Percentiles rank a stretch among this genome's conserved stretches.
Conservation (phyloP, 2,888 invertebrate genomes). For the Drosophila melanocephala region DNA sequence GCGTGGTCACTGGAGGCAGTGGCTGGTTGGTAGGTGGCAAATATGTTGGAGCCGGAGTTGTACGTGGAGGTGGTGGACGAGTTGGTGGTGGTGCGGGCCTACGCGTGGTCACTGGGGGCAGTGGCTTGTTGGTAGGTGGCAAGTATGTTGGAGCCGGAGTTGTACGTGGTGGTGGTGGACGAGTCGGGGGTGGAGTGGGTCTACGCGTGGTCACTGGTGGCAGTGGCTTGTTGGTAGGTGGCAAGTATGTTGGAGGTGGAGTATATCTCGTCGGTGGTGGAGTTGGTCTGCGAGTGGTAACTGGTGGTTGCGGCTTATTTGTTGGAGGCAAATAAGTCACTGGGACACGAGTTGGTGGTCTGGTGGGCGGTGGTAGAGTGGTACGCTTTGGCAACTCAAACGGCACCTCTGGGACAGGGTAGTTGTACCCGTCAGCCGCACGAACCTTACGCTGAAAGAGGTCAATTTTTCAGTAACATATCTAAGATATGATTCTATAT, state of each 20-base stretch:
- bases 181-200: constrained; percentile 15
- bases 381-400: constrained; percentile 70
- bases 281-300: constrained; percentile 47
- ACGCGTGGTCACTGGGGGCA: constrained; percentile 54
- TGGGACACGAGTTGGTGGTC: constrained; percentile 46
- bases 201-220: constrained; percentile 42
- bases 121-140: constrained; percentile 59
- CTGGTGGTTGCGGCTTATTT: constrained; percentile 60
- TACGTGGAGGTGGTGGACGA: constrained; percentile 23
- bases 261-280: constrained; percentile 7
- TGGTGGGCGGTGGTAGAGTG: constrained; percentile 60
- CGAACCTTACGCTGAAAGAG: constrained; percentile 75
- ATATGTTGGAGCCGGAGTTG: constrained; percentile 47
- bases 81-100: constrained; percentile 35
- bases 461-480: neutral
- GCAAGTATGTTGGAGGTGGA: constrained; percentile 23
- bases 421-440: constrained; percentile 80
- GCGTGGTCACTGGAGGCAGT: constrained; percentile 52
- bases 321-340: constrained; percentile 57
- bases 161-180: constrained; percentile 29
- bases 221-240: constrained; percentile 40
- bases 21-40: constrained; percentile 60
- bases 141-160: constrained; percentile 49
- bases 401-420: constrained; percentile 77
- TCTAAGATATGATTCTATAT: neutral